Evolutionary conservation across 2,113 vertebrate genomes (phyloP).

Genomic region (Perca flavescens): DNA sequence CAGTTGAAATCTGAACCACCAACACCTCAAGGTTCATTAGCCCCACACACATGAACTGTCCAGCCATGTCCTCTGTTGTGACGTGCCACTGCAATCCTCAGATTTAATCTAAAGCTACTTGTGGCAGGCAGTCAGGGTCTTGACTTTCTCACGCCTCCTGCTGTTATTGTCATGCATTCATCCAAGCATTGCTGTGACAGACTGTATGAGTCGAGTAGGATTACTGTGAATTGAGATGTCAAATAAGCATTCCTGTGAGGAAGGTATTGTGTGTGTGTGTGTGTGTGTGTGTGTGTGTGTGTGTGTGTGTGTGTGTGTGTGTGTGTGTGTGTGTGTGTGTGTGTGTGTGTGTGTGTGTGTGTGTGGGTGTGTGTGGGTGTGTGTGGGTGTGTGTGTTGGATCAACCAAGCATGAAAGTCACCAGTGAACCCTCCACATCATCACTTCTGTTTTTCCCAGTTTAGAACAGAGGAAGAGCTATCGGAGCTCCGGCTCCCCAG

Average conservation of each 20-base stretch:
- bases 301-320: constrained; percentile 16
- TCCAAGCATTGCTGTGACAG: constrained; percentile 7
- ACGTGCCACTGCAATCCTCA: constrained; percentile 13
- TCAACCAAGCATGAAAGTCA: constrained; percentile 45
- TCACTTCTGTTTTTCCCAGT: constrained; percentile 1
- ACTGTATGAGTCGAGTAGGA: neutral
- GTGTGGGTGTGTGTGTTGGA: constrained; percentile 23
- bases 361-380: constrained; percentile 18
- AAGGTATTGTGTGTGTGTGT: constrained; percentile 16
- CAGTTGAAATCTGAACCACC: constrained; percentile 25
- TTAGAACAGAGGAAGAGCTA: neutral
- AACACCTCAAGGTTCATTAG: constrained; percentile 40
- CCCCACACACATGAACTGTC: constrained; percentile 14
- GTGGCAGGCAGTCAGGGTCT: neutral
- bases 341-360: constrained; percentile 26
- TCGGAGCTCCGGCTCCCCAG: neutral
- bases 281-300: constrained; percentile 24
- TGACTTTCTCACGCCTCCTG: constrained; percentile 49
- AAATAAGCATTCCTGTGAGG: constrained; percentile 8
- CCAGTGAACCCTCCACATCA: constrained; percentile 13
- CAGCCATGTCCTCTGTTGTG: constrained; percentile 16
- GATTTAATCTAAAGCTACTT: constrained; percentile 26
- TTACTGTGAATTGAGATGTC: constrained; percentile 42
- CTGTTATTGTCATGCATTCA: constrained; percentile 28
- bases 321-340: constrained; percentile 23